Evolutionary conservation across 2,888 invertebrate genomes (phyloP), one percentile per base, ranked within the genome.

Genomic region (Scaptomyza reducta): DNA sequence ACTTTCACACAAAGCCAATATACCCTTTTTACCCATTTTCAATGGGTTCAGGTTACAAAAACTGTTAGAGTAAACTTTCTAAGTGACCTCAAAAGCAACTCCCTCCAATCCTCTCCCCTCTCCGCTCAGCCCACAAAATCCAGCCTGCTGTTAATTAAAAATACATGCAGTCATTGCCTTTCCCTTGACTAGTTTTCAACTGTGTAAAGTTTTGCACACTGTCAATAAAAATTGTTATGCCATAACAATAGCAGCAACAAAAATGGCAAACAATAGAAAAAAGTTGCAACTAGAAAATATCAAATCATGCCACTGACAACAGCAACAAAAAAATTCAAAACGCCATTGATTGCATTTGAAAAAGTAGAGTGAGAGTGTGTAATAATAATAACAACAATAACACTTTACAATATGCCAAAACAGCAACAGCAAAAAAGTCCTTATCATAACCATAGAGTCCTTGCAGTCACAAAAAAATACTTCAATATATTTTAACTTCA

Each of bases 341-440:
- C 45, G 31, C 27, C 49, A 63, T 73, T 82, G 85, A 82, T 85
- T 87, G 85, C 83, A 49, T 64, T 55, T 53, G 6, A 55, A 58
- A 63, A 51, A 54, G 4, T 33, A 2, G 6, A 22, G 3, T 2
- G 16, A 9, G 1, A 6, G 18, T n/a, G 2, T 55, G 49, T 29
- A 25, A 49, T 38, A 47, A 50, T 11, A 59, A 54, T 2, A 27
- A 13, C n/a, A n/a, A 57, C 62, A 45, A 16, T 18, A 25, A 4
- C 46, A 33, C 16, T 56, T 16, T 11, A n/a, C 31, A 65, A 65
- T 56, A 55, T 46, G 42, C 13, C 14, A 25, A 42, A 44, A 57
- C 3, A 14, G n/a, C 50, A 50, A 35, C 4, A 16, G 14, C 4
- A 25, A 47, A 25, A 55, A 41, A 31, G 22, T 45, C 29, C 33